Conservation (phyloP, 2,888 invertebrate species). For the Dorcus hopei region DNA sequence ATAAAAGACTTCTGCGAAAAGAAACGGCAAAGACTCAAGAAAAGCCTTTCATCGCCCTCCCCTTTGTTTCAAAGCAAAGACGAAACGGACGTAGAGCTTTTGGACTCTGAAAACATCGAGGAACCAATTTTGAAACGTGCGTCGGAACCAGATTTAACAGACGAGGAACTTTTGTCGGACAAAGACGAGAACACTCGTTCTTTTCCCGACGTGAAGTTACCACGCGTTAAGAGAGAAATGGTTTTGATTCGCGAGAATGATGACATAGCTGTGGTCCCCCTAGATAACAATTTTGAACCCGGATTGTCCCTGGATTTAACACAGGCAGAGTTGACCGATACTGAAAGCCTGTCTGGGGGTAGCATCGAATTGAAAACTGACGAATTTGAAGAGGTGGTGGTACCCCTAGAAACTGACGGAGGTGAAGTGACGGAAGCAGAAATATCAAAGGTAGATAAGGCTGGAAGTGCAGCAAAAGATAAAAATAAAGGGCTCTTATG, state of each 20-base stretch:
- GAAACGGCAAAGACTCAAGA: conserved; percentile 25
- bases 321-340: conserved; percentile 34
- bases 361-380: conserved; percentile 24
- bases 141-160: conserved; percentile 21
- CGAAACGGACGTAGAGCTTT: conserved; percentile 45
- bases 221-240: conserved; percentile 50
- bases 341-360: conserved; percentile 47
- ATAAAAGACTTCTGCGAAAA: background rate
- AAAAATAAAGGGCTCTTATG: background rate
- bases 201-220: conserved; percentile 34
- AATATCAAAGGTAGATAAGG: background rate
- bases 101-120: conserved; percentile 35
- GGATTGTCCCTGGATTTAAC: conserved; percentile 12
- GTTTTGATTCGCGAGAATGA: conserved; percentile 41
- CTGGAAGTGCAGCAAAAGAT: background rate
- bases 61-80: too few relatives aligned
- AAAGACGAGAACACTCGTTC: conserved; percentile 26
- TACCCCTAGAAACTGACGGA: background rate
- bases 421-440: background rate
- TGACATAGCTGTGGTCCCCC: conserved; percentile 19
- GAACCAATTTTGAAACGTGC: too few relatives aligned
- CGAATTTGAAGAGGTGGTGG: conserved; percentile 1
- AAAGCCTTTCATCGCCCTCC: background rate
- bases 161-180: conserved; percentile 28
- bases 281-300: conserved; percentile 10